These are phyloP conservation scores for Artibeus jamaicensis DNA, from an alignment of 2,797 vertebrate genomes.

Conservation along the genomic window DNA sequence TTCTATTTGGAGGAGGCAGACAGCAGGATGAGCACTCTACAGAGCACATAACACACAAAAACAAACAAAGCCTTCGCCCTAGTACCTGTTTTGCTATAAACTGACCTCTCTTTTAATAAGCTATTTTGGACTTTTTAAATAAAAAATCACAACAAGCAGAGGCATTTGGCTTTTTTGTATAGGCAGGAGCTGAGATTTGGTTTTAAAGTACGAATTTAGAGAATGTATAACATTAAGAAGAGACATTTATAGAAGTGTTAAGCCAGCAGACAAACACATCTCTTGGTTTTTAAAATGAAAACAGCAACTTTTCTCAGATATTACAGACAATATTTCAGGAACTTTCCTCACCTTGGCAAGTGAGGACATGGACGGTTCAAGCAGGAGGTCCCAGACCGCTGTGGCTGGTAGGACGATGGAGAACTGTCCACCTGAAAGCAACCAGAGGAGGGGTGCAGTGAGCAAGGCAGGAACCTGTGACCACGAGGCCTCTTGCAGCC, in stretches of 20 bases:
- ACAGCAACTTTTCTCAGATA: background rate
- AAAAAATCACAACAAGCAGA: background rate
- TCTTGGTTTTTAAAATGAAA: background rate
- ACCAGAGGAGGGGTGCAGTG: background rate
- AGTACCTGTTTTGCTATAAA: background rate
- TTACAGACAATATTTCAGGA: background rate
- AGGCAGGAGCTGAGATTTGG: background rate
- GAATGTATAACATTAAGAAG: background rate
- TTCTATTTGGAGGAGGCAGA: background rate
- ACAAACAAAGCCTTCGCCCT: background rate
- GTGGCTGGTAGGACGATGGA: constrained; percentile 78
- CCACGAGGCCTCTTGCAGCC: background rate
- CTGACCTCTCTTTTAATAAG: background rate
- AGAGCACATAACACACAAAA: background rate
- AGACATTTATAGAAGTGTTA: background rate
- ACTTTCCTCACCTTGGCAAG: constrained; percentile 70
- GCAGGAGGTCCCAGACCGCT: background rate
- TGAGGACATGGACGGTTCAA: constrained; percentile 37
- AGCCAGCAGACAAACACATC: background rate
- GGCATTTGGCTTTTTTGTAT: background rate
- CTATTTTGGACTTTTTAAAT: background rate
- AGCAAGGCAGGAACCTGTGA: background rate
- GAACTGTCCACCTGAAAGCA: constrained; percentile 75
- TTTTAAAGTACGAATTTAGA: constrained; percentile 9
- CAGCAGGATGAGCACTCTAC: background rate